A percentile compares a stretch with the other conserved stretches of the same genome.
Conservation (phyloP, 2,888 invertebrate species). For the Ophioninae sp. region DNA sequence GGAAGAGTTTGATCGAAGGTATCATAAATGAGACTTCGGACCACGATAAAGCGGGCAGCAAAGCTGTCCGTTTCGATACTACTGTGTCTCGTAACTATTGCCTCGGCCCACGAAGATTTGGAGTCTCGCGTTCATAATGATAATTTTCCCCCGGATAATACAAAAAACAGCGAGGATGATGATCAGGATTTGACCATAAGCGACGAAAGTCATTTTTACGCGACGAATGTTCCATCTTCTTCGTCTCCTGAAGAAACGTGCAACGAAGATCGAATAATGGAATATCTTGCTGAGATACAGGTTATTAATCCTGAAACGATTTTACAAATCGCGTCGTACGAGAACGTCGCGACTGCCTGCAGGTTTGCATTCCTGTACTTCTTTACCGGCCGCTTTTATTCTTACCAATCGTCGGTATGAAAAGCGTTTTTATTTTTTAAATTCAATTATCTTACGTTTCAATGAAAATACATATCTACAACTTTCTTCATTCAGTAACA, state of each 20-base stretch:
- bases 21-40: conserved; percentile 33
- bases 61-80: conserved; percentile 33
- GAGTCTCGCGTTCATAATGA: conserved; percentile 53
- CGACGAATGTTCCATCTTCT: conserved; percentile 4
- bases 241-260: conserved; percentile 67
- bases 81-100: conserved; percentile 34
- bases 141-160: conserved; percentile 29
- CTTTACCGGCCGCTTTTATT: not conserved
- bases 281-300: conserved; percentile 82
- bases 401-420: not conserved
- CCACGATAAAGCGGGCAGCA: not conserved
- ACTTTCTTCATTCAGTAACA: no score
- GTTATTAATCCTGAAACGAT: conserved; percentile 83
- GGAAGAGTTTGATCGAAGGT: not conserved
- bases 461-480: not conserved
- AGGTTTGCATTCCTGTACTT: conserved; percentile 66
- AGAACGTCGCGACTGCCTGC: conserved; percentile 79
- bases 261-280: conserved; percentile 81
- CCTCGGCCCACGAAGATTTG: conserved; percentile 36
- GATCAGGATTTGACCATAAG: conserved; percentile 43
- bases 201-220: conserved; percentile 21
- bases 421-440: not conserved
- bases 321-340: conserved; percentile 80
- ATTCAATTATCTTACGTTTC: not conserved
- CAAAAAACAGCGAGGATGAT: conserved; percentile 47